Conservation (phyloP, 2,888 invertebrate genomes). For the Ferdinandea cuprea region DNA sequence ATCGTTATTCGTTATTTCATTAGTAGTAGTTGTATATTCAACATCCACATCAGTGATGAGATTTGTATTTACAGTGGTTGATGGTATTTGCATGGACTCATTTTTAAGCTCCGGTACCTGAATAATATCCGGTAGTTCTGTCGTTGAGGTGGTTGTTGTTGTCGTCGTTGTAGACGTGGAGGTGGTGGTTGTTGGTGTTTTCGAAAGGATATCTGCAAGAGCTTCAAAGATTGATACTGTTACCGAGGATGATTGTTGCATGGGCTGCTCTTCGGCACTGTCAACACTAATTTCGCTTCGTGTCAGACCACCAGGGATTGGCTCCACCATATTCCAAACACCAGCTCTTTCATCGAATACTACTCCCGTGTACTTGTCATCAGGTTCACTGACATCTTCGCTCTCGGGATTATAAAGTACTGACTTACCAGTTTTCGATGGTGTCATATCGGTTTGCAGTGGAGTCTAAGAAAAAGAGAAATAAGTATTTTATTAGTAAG, state of each 20-base stretch:
- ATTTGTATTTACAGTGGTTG: conserved; percentile 75
- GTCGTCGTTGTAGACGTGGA: conserved; percentile 75
- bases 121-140: conserved; percentile 75
- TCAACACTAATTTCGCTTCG: conserved; percentile 84
- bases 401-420: conserved; percentile 21
- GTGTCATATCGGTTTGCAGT: background rate
- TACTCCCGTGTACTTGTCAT: conserved; percentile 34
- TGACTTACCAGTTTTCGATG: conserved; percentile 20
- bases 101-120: conserved; percentile 75
- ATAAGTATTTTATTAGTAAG: background rate
- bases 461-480: conserved; percentile 29
- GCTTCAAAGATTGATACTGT: conserved; percentile 86
- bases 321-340: conserved; percentile 76
- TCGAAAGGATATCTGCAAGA: conserved; percentile 84
- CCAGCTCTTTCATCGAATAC: conserved; percentile 59
- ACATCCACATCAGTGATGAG: conserved; percentile 69
- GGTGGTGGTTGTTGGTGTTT: conserved; percentile 76
- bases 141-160: conserved; percentile 76
- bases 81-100: conserved; percentile 54
- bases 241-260: conserved; percentile 59
- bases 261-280: conserved; percentile 80
- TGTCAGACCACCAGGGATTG: conserved; percentile 76
- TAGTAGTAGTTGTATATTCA: conserved; percentile 76
- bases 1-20: conserved; percentile 75
- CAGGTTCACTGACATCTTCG: conserved; percentile 12